A percentile compares a stretch with the other conserved stretches of the same genome.
Evolutionary conservation across 2,888 invertebrate genomes (phyloP).

Genomic region (Rhagophthalmus giganteus): DNA sequence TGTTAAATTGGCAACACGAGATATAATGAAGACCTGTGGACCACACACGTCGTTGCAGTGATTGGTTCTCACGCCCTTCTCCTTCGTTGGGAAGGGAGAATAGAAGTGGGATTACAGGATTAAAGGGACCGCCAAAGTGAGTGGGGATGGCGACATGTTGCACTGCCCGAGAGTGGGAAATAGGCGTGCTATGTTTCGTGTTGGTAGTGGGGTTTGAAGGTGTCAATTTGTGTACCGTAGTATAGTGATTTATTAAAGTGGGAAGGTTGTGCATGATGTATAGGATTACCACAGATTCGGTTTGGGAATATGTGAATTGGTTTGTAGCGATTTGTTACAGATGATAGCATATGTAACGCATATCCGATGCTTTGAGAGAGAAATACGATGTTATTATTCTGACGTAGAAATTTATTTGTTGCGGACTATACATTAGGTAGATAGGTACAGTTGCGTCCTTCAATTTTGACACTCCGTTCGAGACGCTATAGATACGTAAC

Average conservation of each 20-base stretch:
- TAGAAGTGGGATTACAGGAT: constrained; percentile 10
- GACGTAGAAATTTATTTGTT: constrained; percentile 1
- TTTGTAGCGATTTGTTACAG: constrained; percentile 28
- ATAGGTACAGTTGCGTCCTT: no score
- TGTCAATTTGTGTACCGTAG: constrained; percentile 36
- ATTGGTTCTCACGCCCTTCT: constrained; percentile 51
- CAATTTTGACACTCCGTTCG: no score
- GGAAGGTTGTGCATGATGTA: constrained; percentile 25
- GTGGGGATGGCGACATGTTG: constrained; percentile 30
- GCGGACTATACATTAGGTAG: no score
- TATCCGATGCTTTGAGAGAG: constrained; percentile 12
- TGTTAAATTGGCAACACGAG: constrained; percentile 54
- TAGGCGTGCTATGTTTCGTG: constrained; percentile 18
- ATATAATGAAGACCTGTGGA: constrained; percentile 56
- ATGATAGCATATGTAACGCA: constrained; percentile 20
- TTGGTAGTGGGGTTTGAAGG: constrained; percentile 29
- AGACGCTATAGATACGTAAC: no score
- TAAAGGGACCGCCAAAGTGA: constrained; percentile 19
- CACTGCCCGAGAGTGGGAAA: constrained; percentile 24
- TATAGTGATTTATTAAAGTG: constrained; percentile 38
- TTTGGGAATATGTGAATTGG: constrained; percentile 26
- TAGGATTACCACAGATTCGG: constrained; percentile 25
- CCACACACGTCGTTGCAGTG: constrained; percentile 56
- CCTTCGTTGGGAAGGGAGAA: constrained; percentile 28
- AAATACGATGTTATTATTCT: constrained; percentile 14